These are phyloP conservation scores for Lithobius niger DNA, from an alignment of 1,140 invertebrate species.

Conservation along the genomic window DNA sequence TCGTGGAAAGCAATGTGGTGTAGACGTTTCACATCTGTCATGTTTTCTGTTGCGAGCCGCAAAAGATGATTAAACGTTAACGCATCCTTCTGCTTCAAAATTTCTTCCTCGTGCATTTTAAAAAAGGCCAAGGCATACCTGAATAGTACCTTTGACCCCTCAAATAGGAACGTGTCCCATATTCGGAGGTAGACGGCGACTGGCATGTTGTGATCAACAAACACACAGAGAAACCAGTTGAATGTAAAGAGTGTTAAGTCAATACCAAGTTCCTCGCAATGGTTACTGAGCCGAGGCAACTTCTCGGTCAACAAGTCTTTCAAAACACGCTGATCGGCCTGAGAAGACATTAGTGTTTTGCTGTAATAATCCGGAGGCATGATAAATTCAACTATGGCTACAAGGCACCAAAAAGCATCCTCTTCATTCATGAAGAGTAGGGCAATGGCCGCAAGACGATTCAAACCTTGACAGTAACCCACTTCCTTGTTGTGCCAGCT, in stretches of 20 bases:
- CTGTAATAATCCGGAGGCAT: constrained; percentile 42
- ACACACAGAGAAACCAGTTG: constrained; percentile 46
- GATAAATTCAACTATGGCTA: constrained; percentile 39
- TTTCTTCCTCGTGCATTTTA: constrained; percentile 36
- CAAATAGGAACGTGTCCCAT: constrained; percentile 43
- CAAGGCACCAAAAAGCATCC: constrained; percentile 45
- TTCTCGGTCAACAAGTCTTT: constrained; percentile 43
- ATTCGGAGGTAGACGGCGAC: constrained; percentile 39
- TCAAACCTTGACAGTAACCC: constrained; percentile 43
- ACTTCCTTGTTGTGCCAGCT: constrained; percentile 36
- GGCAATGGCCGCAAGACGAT: constrained; percentile 41
- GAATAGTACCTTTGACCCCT: constrained; percentile 41
- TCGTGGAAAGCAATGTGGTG: no score
- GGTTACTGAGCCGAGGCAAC: constrained; percentile 34
- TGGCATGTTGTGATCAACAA: constrained; percentile 41
- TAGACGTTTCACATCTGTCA: constrained; percentile 27
- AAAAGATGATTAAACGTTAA: constrained; percentile 33
- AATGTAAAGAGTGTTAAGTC: constrained; percentile 42
- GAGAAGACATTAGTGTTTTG: constrained; percentile 36
- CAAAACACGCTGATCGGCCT: constrained; percentile 42
- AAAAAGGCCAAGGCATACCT: constrained; percentile 43
- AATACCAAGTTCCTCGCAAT: constrained; percentile 35
- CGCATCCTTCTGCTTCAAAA: constrained; percentile 31
- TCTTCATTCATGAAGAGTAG: constrained; percentile 42
- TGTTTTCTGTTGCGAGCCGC: constrained; percentile 30